Evolutionary conservation across 2,888 invertebrate species (phyloP).

Genomic region (Heterodera filipjevi): DNA sequence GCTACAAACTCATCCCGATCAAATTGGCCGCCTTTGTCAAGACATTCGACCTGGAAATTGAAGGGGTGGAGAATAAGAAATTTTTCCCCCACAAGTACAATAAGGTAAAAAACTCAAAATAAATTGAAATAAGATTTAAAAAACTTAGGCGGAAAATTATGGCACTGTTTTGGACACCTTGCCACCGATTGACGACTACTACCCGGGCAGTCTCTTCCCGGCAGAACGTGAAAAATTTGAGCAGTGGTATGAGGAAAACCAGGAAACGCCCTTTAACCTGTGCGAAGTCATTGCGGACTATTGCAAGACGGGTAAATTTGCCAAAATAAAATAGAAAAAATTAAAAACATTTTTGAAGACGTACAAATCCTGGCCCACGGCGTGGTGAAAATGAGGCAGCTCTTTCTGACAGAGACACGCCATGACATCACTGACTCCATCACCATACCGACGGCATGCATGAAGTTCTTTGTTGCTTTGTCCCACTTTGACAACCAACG

Average conservation of each 20-base stretch:
- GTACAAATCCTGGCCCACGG: neutral
- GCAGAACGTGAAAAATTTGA: no score
- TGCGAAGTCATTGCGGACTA: no score
- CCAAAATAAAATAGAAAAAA: no score
- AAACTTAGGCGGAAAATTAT: neutral
- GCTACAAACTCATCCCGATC: neutral
- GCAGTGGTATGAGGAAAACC: no score
- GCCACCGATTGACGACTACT: slow-evolving; percentile 16
- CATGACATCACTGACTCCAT: neutral
- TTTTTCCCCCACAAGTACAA: slow-evolving; percentile 15
- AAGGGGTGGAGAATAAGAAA: neutral
- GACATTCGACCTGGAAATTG: neutral
- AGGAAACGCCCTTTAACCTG: no score
- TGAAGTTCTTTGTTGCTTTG: neutral
- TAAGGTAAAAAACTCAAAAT: neutral
- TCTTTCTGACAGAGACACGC: neutral
- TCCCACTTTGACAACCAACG: neutral
- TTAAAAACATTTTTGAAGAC: neutral
- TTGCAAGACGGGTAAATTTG: no score
- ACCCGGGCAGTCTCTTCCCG: no score
- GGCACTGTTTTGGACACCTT: neutral
- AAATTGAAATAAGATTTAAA: neutral
- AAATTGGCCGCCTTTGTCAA: neutral
- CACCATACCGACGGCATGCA: neutral
- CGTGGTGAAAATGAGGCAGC: neutral